These are phyloP conservation scores for Lepas anatifera DNA, from an alignment of 2,888 invertebrate genomes.

Conservation along the genomic window DNA sequence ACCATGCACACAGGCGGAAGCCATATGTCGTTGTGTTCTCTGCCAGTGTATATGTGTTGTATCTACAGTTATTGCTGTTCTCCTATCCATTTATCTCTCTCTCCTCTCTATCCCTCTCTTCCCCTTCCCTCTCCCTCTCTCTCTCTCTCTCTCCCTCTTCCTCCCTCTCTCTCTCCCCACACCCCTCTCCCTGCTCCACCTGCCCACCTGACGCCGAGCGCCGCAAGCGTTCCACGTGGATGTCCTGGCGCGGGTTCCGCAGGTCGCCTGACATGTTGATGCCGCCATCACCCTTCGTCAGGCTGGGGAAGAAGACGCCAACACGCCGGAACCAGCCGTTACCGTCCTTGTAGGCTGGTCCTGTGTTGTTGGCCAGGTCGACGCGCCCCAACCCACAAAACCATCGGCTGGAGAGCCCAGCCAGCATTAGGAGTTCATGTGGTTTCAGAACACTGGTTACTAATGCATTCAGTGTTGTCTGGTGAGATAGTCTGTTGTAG, in stretches of 20 bases:
- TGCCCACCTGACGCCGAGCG: conserved; percentile 70
- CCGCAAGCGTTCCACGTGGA: conserved; percentile 85
- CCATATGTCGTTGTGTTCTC: too few species aligned
- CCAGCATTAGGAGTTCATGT: too few species aligned
- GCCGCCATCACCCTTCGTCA: conserved; percentile 90
- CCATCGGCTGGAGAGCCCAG: conserved; percentile 58
- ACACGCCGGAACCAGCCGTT: conserved; percentile 92
- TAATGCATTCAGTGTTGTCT: too few species aligned
- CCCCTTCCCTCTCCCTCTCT: background rate
- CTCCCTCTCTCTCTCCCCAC: background rate
- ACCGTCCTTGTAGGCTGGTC: conserved; percentile 60
- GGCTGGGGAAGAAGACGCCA: conserved; percentile 94
- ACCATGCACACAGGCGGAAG: too few species aligned
- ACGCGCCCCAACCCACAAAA: conserved; percentile 73
- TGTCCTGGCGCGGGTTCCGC: conserved; percentile 77
- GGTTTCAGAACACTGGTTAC: too few species aligned
- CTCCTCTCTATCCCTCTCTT: conserved; percentile 45
- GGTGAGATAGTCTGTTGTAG: too few species aligned
- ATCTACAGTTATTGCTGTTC: too few species aligned
- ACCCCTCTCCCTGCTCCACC: too few species aligned
- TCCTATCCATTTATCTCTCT: conserved; percentile 72
- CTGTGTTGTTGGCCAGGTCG: conserved; percentile 67
- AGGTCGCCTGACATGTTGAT: conserved; percentile 98
- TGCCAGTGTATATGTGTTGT: too few species aligned
- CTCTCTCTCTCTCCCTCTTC: background rate